phyloP scores from a whole-genome alignment of 2,797 vertebrate genomes.

The Emydoidea blandingii region DNA sequence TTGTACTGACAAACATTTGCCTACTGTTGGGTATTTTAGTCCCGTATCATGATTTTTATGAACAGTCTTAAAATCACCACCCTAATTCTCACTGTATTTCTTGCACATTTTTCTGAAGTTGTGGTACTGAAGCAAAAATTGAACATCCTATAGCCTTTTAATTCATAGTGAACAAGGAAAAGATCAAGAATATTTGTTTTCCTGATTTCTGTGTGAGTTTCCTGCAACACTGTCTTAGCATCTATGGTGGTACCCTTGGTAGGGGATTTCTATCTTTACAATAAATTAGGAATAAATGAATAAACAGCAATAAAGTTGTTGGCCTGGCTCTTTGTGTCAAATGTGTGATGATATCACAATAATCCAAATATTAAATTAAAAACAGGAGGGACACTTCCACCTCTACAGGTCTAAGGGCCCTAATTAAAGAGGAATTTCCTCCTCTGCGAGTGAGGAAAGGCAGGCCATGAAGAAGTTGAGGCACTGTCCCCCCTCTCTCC shows the following conservation, averaged over 20 bases:
- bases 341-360: background rate
- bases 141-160: background rate
- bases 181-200: background rate
- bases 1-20: background rate
- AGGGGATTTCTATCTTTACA: background rate
- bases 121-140: background rate
- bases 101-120: background rate
- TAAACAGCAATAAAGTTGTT: background rate
- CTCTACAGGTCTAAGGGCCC: rapidly evolving
- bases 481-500: background rate
- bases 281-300: background rate
- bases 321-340: background rate
- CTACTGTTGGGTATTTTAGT: background rate
- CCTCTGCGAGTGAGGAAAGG: background rate
- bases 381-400: background rate
- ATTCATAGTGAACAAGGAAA: background rate
- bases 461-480: background rate
- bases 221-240: background rate
- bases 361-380: rapidly evolving
- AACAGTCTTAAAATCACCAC: background rate
- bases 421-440: background rate
- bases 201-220: background rate
- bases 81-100: background rate
- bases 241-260: rapidly evolving
- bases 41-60: background rate